Conservation (phyloP, 2,797 vertebrate genomes). For the Pagetopsis macropterus region DNA sequence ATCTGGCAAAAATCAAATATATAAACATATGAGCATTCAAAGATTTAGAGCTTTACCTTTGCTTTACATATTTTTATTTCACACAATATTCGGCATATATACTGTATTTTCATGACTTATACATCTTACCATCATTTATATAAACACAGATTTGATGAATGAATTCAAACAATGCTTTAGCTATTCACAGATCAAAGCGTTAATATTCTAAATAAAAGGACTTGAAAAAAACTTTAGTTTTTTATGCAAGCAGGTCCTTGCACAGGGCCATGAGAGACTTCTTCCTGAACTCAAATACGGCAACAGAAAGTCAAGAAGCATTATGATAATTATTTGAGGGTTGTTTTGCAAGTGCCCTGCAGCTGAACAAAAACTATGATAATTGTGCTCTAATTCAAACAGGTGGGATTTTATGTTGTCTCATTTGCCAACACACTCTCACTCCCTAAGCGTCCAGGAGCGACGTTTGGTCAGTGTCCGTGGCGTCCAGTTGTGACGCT, state of each 20-base stretch:
- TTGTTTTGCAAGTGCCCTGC: slow-evolving; percentile 40
- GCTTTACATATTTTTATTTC: slow-evolving; percentile 9
- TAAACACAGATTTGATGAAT: slow-evolving; percentile 8
- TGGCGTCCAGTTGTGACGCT: too few species aligned
- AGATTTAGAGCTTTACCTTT: slow-evolving; percentile 2
- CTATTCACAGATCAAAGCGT: not conserved
- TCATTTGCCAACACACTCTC: slow-evolving; percentile 14
- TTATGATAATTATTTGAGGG: slow-evolving; percentile 29
- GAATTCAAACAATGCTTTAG: not conserved
- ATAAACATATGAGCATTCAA: slow-evolving; percentile 22
- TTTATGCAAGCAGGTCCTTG: slow-evolving; percentile 17
- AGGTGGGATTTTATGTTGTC: slow-evolving; percentile 56
- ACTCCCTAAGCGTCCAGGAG: too few species aligned
- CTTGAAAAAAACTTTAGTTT: not conserved
- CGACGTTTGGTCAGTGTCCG: too few species aligned
- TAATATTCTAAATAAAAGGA: slow-evolving; percentile 8
- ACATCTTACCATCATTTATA: not conserved
- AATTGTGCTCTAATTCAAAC: slow-evolving; percentile 53
- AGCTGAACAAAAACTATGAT: slow-evolving; percentile 43
- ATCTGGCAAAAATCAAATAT: slow-evolving; percentile 36
- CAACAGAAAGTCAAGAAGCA: slow-evolving; percentile 56
- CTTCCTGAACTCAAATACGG: slow-evolving; percentile 50
- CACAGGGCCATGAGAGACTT: slow-evolving; percentile 27
- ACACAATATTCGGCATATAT: not conserved
- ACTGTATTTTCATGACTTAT: too few species aligned